These are phyloP conservation scores for Pediacus dermestoides DNA, from an alignment of 2,888 invertebrate species.

Conservation along the genomic window DNA sequence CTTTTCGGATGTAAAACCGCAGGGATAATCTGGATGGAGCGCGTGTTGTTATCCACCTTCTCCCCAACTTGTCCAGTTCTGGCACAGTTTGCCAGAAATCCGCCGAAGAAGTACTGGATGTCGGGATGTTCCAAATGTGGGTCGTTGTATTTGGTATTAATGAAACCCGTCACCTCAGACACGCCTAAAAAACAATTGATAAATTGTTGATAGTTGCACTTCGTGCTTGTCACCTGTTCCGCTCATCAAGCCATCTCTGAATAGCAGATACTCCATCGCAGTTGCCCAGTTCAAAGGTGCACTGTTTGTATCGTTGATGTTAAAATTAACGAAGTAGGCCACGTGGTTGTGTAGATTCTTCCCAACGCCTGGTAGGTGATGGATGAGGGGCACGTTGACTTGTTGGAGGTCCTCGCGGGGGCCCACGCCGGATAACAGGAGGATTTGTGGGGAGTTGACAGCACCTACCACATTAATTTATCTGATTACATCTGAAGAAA, in stretches of 20 bases:
- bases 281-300: conserved; percentile 88
- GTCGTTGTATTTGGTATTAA: conserved; percentile 76
- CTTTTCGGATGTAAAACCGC: conserved; percentile 84
- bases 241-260: conserved; percentile 85
- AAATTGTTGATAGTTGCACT: conserved; percentile 6
- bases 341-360: conserved; percentile 85
- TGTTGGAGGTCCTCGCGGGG: conserved; percentile 65
- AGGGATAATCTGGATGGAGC: conserved; percentile 73
- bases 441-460: conserved; percentile 89
- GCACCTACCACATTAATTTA: conserved; percentile 60
- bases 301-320: conserved; percentile 80
- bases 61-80: conserved; percentile 85
- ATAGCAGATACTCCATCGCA: conserved; percentile 85
- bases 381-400: conserved; percentile 63
- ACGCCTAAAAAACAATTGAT: conserved; percentile 54
- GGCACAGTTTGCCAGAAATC: conserved; percentile 81
- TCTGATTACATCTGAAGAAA: not conserved
- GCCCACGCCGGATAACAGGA: conserved; percentile 87
- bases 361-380: conserved; percentile 77
- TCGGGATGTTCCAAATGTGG: conserved; percentile 75
- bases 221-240: conserved; percentile 67
- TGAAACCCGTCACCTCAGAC: conserved; percentile 80
- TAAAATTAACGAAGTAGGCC: conserved; percentile 73
- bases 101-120: conserved; percentile 82
- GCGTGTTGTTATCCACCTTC: conserved; percentile 62